Evolutionary conservation across 1,140 invertebrate genomes (phyloP).

Genomic region (Wiebesia pumilae): DNA sequence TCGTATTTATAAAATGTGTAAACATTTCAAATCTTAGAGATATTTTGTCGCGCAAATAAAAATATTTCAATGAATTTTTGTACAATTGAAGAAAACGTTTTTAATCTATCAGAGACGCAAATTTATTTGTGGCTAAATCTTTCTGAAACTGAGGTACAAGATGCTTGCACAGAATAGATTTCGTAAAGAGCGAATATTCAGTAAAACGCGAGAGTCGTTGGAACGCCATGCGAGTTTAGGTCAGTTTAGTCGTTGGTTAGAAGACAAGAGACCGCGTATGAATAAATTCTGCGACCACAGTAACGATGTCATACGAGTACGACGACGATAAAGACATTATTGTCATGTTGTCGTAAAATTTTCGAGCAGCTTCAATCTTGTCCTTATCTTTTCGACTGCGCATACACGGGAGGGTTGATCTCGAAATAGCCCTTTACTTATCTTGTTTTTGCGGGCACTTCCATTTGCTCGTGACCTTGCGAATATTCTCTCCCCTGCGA

Average conservation of each 20-base stretch:
- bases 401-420: neutral
- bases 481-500: neutral
- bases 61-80: too few species aligned
- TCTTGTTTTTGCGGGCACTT: neutral
- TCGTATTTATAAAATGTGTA: too few species aligned
- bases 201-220: neutral
- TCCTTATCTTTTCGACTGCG: neutral
- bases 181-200: too few species aligned
- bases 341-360: neutral
- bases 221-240: neutral
- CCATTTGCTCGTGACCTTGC: constrained; percentile 2
- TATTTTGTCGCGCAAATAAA: too few species aligned
- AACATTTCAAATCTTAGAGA: too few species aligned
- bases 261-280: neutral
- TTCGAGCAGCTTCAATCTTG: neutral
- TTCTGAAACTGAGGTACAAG: too few species aligned
- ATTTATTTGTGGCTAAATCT: too few species aligned
- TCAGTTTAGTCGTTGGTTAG: neutral
- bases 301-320: neutral
- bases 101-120: too few species aligned
- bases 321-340: neutral
- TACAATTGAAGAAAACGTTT: too few species aligned
- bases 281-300: neutral
- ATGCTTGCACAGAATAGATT: too few species aligned
- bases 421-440: neutral